phyloP scores from a whole-genome alignment of 2,888 invertebrate genomes.

The Neoaliturus tenellus region DNA sequence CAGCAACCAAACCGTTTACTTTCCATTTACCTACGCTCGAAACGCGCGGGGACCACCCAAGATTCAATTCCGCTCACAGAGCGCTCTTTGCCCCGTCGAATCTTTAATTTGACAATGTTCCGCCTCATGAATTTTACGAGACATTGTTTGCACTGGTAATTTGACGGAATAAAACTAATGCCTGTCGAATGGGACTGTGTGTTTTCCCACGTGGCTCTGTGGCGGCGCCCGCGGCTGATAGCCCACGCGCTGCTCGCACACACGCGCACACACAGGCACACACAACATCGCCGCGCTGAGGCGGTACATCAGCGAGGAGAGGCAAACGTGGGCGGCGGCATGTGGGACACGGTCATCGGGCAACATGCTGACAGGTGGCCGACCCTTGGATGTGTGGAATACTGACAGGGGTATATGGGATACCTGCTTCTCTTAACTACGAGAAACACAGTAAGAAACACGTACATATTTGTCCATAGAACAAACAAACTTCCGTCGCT shows the following conservation, averaged over 20 bases:
- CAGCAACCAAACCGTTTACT: not conserved
- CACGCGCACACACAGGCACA: not conserved
- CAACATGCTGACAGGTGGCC: not conserved
- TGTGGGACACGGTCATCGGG: not conserved
- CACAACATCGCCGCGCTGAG: not conserved
- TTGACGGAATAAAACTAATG: slow-evolving; percentile 3
- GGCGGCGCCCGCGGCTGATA: not conserved
- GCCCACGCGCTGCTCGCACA: not conserved
- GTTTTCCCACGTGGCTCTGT: not conserved
- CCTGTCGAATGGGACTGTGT: slow-evolving; percentile 9
- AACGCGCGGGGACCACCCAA: not conserved
- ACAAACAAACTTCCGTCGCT: no score
- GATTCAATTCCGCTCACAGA: not conserved
- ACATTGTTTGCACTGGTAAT: slow-evolving; percentile 21
- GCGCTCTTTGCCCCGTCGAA: not conserved
- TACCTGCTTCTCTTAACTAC: no score
- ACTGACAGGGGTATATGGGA: no score
- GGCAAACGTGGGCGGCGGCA: not conserved
- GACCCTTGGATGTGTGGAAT: no score
- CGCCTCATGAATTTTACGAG: not conserved
- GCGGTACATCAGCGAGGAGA: no score
- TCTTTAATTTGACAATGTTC: slow-evolving; percentile 14
- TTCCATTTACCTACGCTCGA: not conserved
- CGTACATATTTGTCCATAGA: no score
- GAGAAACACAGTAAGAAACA: no score